A percentile compares a stretch with the other conserved stretches of the same genome.
phyloP scores from a whole-genome alignment of 2,888 invertebrate genomes.

The Cryptocephalus primarius region DNA sequence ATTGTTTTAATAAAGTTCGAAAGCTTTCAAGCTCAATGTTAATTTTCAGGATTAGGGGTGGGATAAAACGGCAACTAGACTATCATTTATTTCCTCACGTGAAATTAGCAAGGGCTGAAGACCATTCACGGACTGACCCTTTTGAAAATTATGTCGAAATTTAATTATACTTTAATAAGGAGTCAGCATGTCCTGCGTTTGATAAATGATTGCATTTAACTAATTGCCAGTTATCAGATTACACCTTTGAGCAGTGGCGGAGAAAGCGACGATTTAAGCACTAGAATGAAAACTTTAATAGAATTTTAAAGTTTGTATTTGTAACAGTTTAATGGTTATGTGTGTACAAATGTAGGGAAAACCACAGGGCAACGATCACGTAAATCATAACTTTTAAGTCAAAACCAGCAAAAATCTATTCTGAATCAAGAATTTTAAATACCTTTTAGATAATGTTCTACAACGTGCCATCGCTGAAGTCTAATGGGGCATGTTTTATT shows the following conservation, averaged over 20 bases:
- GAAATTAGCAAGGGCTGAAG: slow-evolving; percentile 15
- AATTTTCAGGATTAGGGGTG: slow-evolving; percentile 11
- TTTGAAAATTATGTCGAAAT: slow-evolving; percentile 33
- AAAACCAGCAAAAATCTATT: too few relatives aligned
- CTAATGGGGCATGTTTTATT: too few relatives aligned
- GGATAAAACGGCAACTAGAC: slow-evolving; percentile 11
- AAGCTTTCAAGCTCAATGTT: slow-evolving; percentile 13
- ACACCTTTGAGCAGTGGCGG: slow-evolving; percentile 24
- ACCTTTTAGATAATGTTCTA: too few relatives aligned
- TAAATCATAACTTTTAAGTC: too few relatives aligned
- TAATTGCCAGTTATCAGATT: slow-evolving; percentile 37
- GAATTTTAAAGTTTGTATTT: too few relatives aligned
- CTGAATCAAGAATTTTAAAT: too few relatives aligned
- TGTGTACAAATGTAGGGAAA: too few relatives aligned
- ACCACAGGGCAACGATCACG: too few relatives aligned
- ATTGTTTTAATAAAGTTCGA: slow-evolving; percentile 16
- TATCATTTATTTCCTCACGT: slow-evolving; percentile 18
- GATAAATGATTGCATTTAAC: slow-evolving; percentile 38
- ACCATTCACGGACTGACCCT: slow-evolving; percentile 26
- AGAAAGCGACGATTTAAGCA: not conserved
- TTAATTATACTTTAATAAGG: slow-evolving; percentile 36
- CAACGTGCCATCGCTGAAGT: too few relatives aligned
- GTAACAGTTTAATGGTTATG: too few relatives aligned
- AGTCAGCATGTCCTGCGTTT: slow-evolving; percentile 25
- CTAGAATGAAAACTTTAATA: too few relatives aligned